Evolutionary conservation across 1,140 invertebrate genomes (phyloP), one percentile per base, ranked within the genome.

Genomic region (Lepidotrigona ventralis): DNA sequence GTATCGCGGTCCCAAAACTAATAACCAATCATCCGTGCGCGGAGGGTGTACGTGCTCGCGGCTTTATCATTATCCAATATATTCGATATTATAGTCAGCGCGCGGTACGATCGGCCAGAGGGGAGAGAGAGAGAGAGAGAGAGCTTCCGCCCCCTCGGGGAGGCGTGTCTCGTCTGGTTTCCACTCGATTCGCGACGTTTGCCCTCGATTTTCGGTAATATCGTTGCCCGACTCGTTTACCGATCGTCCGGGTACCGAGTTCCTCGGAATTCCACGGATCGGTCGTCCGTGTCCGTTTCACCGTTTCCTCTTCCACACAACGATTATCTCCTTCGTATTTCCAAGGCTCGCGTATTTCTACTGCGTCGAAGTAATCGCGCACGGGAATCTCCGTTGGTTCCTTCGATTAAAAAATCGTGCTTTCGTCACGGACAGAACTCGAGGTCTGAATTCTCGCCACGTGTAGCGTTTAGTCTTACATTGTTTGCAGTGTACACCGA

Each of bases 11-110:
- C 89, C 91, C 90, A 92, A 93, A 92, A 93, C 92, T 93, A 92
- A 93, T 92, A 93, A 92, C 91, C 91, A 93, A 92, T 93, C 92
- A 91, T 84, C 89, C 81, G 88, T 84, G 85, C 88, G 80, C 88
- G 80, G 87, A 90, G 84, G 78, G 87, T 90, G 86, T 90, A 88
- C 86, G 87, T 88, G 91, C 89, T 89, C 86, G 90, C 88, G 81
- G 87, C 90, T 91, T 93, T 93, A 92, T 92, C 89, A 92, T 92
- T 92, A 93, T 90, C 85, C 88, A 91, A 91, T 89, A 89, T 91
- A 91, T 88, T 88, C 86, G 86, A 88, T 88, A 90, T 92, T 91
- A 90, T 86, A 83, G 85, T 74, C 78, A 74, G 80, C 85, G 81
- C 85, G 86, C 77, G 84, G 71, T 76, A 78, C 83, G 72, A 76